Conservation (phyloP, 1,140 invertebrate genomes). For the Bombus haemorrhoidalis region DNA sequence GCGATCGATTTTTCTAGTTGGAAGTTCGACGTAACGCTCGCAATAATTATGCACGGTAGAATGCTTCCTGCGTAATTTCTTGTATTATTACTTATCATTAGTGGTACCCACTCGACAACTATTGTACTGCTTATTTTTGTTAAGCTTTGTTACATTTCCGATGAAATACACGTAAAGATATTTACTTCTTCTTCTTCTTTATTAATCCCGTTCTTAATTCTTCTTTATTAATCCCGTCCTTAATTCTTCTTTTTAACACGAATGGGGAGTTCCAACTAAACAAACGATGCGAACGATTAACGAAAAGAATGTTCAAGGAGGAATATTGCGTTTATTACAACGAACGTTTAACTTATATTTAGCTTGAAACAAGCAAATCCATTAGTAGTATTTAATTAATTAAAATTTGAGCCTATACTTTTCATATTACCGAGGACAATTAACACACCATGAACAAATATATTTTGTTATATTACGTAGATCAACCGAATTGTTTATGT, state of each 20-base stretch:
- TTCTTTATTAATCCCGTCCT: background rate
- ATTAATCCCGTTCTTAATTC: no score
- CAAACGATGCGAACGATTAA: background rate
- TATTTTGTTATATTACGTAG: no score
- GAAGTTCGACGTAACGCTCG: no score
- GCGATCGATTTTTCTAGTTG: background rate
- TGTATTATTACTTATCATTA: background rate
- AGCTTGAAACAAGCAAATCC: no score
- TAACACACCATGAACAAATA: no score
- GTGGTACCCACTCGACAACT: background rate
- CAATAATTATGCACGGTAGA: no score
- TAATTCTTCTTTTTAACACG: background rate
- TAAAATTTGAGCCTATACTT: no score
- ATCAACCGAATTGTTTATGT: no score
- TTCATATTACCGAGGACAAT: no score
- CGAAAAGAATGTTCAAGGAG: background rate
- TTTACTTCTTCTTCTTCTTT: background rate
- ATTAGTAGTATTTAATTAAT: no score
- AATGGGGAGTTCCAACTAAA: background rate
- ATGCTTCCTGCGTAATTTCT: background rate
- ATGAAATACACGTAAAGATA: slow-evolving; percentile 8
- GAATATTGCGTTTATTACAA: background rate
- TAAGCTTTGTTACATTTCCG: background rate
- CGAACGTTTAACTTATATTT: no score
- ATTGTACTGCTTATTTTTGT: slow-evolving; percentile 14